Conservation (phyloP, 2,797 vertebrate species). For the Gorsachius magnificus region DNA sequence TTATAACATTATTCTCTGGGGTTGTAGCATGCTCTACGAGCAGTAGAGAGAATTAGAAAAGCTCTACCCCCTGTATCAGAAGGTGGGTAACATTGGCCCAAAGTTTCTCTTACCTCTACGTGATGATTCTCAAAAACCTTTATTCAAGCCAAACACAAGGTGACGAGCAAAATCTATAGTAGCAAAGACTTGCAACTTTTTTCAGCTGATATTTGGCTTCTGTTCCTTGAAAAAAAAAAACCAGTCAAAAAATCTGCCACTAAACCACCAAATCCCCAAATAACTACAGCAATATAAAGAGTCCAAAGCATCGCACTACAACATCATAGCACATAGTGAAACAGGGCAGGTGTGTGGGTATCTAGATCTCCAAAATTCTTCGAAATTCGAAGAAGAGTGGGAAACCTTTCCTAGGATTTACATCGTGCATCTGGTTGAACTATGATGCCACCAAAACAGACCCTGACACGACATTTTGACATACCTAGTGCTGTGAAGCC, state of each 20-base stretch:
- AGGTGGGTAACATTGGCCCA: accelerated
- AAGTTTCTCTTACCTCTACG: neutral
- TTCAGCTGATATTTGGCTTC: neutral
- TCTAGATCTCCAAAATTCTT: neutral
- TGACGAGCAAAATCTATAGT: neutral
- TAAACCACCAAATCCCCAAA: neutral
- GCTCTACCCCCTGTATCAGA: neutral
- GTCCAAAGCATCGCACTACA: accelerated
- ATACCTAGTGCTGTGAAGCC: neutral
- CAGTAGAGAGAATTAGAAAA: neutral
- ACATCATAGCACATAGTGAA: accelerated
- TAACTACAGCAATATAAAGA: neutral
- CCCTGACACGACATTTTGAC: neutral
- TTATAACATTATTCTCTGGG: neutral
- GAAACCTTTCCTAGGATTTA: neutral
- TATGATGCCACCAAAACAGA: neutral
- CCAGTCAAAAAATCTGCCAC: neutral
- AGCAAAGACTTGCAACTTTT: neutral
- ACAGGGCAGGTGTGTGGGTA: neutral
- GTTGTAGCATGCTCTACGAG: neutral
- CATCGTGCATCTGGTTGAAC: neutral
- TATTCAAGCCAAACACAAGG: neutral
- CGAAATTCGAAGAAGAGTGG: neutral
- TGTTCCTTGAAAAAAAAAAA: neutral
- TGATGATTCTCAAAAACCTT: neutral